Conservation (phyloP, 2,888 invertebrate genomes). For the Drosophila mettleri region DNA sequence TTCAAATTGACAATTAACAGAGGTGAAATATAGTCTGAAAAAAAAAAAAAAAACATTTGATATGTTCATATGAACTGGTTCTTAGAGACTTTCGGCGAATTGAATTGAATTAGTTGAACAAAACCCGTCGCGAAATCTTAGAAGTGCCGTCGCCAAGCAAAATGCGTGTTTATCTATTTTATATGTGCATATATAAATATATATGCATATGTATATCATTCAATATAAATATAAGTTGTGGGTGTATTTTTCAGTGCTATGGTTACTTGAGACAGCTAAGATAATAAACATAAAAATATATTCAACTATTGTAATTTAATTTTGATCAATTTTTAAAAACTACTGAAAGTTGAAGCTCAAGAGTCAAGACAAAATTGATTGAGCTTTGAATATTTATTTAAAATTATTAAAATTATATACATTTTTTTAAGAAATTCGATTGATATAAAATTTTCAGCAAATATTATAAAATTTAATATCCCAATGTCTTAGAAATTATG, state of each 20-base stretch:
- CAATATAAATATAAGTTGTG: not conserved
- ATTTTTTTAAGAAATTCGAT: too few species aligned
- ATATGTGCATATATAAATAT: not conserved
- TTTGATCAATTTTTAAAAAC: not conserved
- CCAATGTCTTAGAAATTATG: too few species aligned
- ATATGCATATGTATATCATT: not conserved
- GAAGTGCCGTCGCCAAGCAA: slow-evolving; percentile 61
- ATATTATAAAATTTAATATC: too few species aligned
- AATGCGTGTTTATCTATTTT: slow-evolving; percentile 21
- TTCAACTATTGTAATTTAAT: not conserved
- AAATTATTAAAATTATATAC: not conserved
- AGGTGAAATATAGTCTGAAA: not conserved
- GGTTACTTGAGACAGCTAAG: not conserved
- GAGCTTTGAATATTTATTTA: not conserved
- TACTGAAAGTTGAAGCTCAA: not conserved
- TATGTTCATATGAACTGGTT: not conserved
- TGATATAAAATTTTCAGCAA: too few species aligned
- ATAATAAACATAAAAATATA: not conserved
- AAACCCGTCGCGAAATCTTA: slow-evolving; percentile 64
- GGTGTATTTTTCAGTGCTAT: slow-evolving; percentile 12
- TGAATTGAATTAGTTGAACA: not conserved
- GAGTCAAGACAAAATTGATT: not conserved
- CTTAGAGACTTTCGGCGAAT: not conserved
- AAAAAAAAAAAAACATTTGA: not conserved
- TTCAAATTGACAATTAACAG: not conserved